Conservation (phyloP, 2,113 vertebrate species). For the Strix aluco region DNA sequence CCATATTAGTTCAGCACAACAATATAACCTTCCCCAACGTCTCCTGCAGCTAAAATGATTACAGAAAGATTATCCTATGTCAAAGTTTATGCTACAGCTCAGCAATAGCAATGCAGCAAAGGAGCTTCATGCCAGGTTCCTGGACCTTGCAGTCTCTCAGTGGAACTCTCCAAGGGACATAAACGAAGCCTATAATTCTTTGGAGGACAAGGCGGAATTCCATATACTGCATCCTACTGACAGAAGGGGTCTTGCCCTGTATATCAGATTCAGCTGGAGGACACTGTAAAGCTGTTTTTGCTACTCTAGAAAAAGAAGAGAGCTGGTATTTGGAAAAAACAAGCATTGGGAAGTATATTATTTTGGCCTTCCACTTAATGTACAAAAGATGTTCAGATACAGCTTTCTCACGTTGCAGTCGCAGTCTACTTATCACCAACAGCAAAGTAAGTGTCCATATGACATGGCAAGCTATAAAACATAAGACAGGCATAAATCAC, state of each 20-base stretch:
- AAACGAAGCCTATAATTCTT: not conserved
- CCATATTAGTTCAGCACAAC: not conserved
- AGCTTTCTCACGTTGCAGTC: not conserved
- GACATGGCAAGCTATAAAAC: not conserved
- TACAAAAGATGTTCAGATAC: not conserved
- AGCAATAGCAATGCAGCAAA: not conserved
- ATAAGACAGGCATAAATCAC: not conserved
- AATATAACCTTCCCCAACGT: not conserved
- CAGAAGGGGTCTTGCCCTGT: not conserved
- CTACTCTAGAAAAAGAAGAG: not conserved
- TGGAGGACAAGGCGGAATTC: not conserved
- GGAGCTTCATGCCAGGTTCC: not conserved
- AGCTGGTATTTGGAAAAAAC: not conserved
- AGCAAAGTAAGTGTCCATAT: not conserved
- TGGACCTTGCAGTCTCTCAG: not conserved
- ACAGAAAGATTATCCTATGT: not conserved
- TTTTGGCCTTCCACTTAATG: not conserved
- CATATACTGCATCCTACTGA: not conserved
- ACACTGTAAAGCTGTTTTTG: not conserved
- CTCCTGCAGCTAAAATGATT: not conserved
- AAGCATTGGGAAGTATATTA: not conserved
- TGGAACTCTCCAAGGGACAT: not conserved
- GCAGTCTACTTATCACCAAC: not conserved
- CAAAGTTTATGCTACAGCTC: not conserved
- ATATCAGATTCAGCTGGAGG: not conserved